phyloP scores from a whole-genome alignment of 2,888 invertebrate genomes.

The Mellilla xanthometata region DNA sequence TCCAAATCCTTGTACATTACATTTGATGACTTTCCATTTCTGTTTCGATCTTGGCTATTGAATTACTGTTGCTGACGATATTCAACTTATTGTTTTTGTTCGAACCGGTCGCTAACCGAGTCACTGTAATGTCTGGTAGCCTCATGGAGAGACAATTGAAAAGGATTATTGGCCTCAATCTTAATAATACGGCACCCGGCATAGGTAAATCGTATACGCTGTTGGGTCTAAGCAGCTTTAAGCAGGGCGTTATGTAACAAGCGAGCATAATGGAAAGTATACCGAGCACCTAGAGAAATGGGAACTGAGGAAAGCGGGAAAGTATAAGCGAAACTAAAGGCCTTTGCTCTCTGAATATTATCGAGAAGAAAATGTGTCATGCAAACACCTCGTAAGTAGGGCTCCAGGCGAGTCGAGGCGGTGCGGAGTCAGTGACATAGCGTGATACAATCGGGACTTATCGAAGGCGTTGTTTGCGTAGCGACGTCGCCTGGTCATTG shows the following conservation, averaged over 20 bases:
- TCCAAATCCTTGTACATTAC: slow-evolving; percentile 12
- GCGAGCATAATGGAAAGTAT: background rate
- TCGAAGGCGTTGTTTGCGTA: slow-evolving; percentile 77
- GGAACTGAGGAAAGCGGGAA: background rate
- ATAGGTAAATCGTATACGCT: slow-evolving; percentile 1
- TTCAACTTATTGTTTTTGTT: slow-evolving; percentile 20
- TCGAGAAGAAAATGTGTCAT: slow-evolving; percentile 22
- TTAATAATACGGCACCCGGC: slow-evolving; percentile 4
- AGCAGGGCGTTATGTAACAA: background rate
- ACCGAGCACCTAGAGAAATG: background rate
- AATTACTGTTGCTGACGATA: slow-evolving; percentile 13
- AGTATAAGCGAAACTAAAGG: background rate
- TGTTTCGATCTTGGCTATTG: slow-evolving; percentile 14
- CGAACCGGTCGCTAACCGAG: slow-evolving; percentile 18
- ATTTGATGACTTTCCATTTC: slow-evolving; percentile 22
- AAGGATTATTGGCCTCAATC: slow-evolving; percentile 12
- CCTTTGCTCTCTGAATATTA: background rate
- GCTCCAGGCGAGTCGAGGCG: slow-evolving; percentile 33
- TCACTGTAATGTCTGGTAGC: slow-evolving; percentile 13
- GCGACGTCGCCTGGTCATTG: slow-evolving; percentile 73
- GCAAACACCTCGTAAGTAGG: slow-evolving; percentile 23
- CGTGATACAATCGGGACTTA: slow-evolving; percentile 74
- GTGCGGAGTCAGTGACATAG: slow-evolving; percentile 62
- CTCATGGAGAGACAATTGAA: slow-evolving; percentile 17
- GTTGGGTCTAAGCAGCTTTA: slow-evolving; percentile 1